phyloP scores from a whole-genome alignment of 2,797 vertebrate genomes.

The Pangasius sanitwongsei region DNA sequence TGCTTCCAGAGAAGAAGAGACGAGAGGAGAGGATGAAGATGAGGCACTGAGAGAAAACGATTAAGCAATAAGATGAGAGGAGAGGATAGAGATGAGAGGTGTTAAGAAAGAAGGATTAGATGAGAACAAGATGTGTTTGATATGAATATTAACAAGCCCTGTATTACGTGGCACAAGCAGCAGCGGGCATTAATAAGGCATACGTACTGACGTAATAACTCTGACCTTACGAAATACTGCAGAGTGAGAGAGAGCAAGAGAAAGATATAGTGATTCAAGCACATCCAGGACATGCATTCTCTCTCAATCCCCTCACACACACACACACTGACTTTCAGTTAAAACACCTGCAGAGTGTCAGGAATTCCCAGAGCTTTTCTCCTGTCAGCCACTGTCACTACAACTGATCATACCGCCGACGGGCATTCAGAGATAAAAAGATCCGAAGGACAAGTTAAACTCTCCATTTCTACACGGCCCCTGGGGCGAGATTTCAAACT shows the following conservation, averaged over 20 bases:
- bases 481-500: not conserved
- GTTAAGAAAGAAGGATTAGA: conserved; percentile 1
- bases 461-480: not conserved
- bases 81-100: not conserved
- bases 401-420: conserved; percentile 4
- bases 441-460: conserved; percentile 29
- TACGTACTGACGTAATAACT: conserved; percentile 33
- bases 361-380: conserved; percentile 36
- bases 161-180: conserved; percentile 38
- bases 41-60: not conserved
- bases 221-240: conserved; percentile 14
- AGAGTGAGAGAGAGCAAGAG: not conserved
- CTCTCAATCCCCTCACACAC: not conserved
- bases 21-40: not conserved
- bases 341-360: conserved; percentile 28
- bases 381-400: conserved; percentile 25
- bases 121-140: conserved; percentile 17
- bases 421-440: conserved; percentile 27
- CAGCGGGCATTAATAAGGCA: conserved; percentile 50
- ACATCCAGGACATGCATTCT: not conserved
- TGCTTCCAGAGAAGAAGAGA: conserved; percentile 10
- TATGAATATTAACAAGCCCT: conserved; percentile 34
- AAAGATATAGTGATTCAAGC: not conserved
- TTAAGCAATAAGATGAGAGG: conserved; percentile 24
- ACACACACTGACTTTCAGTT: not conserved